Conservation (phyloP, 2,113 vertebrate species). For the Lucifuga dentata region DNA sequence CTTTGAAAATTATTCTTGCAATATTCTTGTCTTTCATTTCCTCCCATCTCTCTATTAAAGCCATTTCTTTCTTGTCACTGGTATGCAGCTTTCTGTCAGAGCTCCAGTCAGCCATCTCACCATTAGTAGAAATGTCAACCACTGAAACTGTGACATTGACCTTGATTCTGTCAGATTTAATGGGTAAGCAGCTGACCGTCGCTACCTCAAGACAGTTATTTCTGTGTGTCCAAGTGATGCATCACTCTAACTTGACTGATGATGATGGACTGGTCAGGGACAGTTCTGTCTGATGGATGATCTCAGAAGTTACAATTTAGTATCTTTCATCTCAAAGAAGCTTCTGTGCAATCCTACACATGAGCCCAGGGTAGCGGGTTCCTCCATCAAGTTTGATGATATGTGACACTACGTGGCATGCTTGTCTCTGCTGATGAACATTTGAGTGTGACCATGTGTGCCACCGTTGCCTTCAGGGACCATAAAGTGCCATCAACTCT, state of each 20-base stretch:
- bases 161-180: conserved; percentile 34
- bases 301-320: conserved; percentile 18
- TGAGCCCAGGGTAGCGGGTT: conserved; percentile 25
- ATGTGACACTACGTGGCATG: conserved; percentile 53
- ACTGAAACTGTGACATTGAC: conserved; percentile 37
- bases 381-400: conserved; percentile 62
- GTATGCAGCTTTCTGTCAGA: conserved; percentile 9
- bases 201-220: conserved; percentile 25
- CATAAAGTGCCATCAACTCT: conserved; percentile 47
- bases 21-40: conserved; percentile 1
- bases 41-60: conserved; percentile 22
- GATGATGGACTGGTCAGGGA: conserved; percentile 33
- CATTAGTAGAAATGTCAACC: conserved; percentile 37
- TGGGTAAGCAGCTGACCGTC: conserved; percentile 22
- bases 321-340: conserved; percentile 18
- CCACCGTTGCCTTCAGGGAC: conserved; percentile 45
- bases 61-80: conserved; percentile 8
- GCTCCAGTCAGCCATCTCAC: conserved; percentile 24
- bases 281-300: conserved; percentile 18
- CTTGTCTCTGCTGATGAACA: conserved; percentile 55
- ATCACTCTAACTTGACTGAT: conserved; percentile 30
- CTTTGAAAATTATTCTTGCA: neutral
- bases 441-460: conserved; percentile 54
- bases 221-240: conserved; percentile 13
- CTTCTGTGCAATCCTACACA: conserved; percentile 7